Percentiles rank a stretch among this genome's conserved stretches.
Evolutionary conservation across 2,797 vertebrate genomes (phyloP).

Genomic region (Spatula clypeata): DNA sequence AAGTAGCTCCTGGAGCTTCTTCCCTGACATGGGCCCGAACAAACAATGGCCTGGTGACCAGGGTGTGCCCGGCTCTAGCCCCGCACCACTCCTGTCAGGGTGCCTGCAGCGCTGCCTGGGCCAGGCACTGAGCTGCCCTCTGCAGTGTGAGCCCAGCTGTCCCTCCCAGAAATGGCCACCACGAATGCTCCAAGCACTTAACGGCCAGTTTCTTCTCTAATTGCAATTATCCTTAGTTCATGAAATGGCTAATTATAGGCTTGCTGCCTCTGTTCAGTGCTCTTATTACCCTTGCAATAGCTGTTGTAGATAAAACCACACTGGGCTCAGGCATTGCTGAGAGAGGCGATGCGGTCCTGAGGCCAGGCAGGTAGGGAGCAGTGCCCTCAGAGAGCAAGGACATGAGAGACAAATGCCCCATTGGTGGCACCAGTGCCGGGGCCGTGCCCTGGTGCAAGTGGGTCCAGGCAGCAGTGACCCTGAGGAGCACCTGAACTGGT

Average conservation of each 20-base stretch:
- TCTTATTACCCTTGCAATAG: neutral
- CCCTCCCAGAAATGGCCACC: neutral
- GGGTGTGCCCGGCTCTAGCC: too few relatives aligned
- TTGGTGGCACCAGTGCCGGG: rapidly evolving
- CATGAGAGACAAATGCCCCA: neutral
- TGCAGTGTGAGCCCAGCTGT: neutral
- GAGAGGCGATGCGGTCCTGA: neutral
- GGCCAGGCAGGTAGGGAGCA: neutral
- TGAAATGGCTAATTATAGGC: neutral
- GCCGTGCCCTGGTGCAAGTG: neutral
- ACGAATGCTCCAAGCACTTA: neutral
- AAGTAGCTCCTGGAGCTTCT: neutral
- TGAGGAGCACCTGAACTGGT: rapidly evolving
- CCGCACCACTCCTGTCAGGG: neutral
- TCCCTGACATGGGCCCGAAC: neutral
- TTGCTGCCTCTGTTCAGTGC: neutral
- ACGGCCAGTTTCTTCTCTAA: neutral
- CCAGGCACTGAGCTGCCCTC: neutral
- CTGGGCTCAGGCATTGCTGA: too few relatives aligned
- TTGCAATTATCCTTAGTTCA: neutral
- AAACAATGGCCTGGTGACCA: neutral
- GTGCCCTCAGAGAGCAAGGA: neutral
- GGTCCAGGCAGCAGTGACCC: neutral
- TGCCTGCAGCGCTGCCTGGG: too few relatives aligned
- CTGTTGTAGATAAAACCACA: rapidly evolving